phyloP scores from a whole-genome alignment of 2,113 vertebrate species.

The Oryzias woworae region DNA sequence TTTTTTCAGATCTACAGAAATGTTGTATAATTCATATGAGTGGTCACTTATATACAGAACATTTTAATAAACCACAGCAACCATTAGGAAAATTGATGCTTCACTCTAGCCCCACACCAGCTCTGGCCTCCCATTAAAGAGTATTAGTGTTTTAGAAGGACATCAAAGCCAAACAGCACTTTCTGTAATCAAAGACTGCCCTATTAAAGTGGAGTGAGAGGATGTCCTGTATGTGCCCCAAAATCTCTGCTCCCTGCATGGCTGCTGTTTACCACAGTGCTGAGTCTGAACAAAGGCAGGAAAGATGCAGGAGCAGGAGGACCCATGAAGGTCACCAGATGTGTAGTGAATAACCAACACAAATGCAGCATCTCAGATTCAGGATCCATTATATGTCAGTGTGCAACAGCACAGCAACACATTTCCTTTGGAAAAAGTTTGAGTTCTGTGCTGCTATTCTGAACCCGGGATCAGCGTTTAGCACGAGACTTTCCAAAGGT shows the following conservation, averaged over 20 bases:
- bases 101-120: constrained; percentile 1
- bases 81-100: constrained; percentile 1
- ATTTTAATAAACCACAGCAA: neutral
- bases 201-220: constrained; percentile 47
- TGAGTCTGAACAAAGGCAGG: constrained; percentile 71
- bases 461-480: constrained; percentile 6
- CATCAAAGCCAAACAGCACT: constrained; percentile 47
- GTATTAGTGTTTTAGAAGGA: constrained; percentile 24
- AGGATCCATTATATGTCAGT: constrained; percentile 13
- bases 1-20: neutral
- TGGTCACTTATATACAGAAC: constrained; percentile 2
- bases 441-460: constrained; percentile 3
- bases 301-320: constrained; percentile 65
- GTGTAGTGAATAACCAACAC: constrained; percentile 22
- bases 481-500: constrained; percentile 51
- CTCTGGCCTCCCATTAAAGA: constrained; percentile 10
- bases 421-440: constrained; percentile 1
- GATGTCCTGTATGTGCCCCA: constrained; percentile 60
- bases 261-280: constrained; percentile 44
- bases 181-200: constrained; percentile 48
- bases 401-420: constrained; percentile 1
- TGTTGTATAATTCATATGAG: constrained; percentile 3
- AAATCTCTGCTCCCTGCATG: constrained; percentile 46
- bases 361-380: constrained; percentile 22
- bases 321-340: constrained; percentile 65